Percentiles rank a stretch among this genome's conserved stretches.
Evolutionary conservation across 2,888 invertebrate species (phyloP).

Genomic region (Bellardia bayeri): DNA sequence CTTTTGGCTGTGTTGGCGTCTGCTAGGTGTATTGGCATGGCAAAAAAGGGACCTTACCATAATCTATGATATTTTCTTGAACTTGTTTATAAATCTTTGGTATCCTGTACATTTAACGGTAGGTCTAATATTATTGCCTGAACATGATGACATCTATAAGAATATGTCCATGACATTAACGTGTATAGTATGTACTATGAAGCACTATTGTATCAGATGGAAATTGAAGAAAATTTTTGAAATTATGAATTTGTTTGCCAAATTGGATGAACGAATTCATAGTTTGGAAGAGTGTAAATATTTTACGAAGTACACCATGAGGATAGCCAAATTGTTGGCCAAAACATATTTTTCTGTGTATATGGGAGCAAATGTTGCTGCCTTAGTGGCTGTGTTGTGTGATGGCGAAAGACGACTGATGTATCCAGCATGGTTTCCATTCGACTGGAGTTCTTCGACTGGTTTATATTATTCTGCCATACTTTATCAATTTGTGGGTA

Average conservation of each 20-base stretch:
- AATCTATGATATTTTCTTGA: conserved; percentile 51
- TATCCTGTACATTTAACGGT: conserved; percentile 70
- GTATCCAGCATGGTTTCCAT: conserved; percentile 75
- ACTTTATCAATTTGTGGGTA: conserved; percentile 70
- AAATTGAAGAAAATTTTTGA: conserved; percentile 62
- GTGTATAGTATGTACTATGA: conserved; percentile 63
- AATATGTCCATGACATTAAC: conserved; percentile 73
- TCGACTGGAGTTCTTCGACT: conserved; percentile 68
- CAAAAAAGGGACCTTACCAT: conserved; percentile 47
- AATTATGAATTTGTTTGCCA: conserved; percentile 53
- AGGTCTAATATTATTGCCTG: conserved; percentile 58
- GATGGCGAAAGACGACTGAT: conserved; percentile 67
- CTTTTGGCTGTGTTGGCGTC: conserved; percentile 64
- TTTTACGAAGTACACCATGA: conserved; percentile 39
- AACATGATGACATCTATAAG: conserved; percentile 64
- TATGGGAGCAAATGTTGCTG: conserved; percentile 55
- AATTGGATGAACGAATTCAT: conserved; percentile 64
- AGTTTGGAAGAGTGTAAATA: conserved; percentile 64
- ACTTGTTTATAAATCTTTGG: conserved; percentile 58
- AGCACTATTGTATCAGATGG: conserved; percentile 65
- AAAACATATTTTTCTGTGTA: conserved; percentile 54
- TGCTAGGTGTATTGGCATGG: conserved; percentile 60
- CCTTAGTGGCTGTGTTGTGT: conserved; percentile 58
- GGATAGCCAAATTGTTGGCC: conserved; percentile 9
- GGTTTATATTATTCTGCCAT: conserved; percentile 63